Evolutionary conservation across 2,888 invertebrate species (phyloP), one percentile per base, ranked within the genome.

Genomic region (Eupithecia dodoneata): DNA sequence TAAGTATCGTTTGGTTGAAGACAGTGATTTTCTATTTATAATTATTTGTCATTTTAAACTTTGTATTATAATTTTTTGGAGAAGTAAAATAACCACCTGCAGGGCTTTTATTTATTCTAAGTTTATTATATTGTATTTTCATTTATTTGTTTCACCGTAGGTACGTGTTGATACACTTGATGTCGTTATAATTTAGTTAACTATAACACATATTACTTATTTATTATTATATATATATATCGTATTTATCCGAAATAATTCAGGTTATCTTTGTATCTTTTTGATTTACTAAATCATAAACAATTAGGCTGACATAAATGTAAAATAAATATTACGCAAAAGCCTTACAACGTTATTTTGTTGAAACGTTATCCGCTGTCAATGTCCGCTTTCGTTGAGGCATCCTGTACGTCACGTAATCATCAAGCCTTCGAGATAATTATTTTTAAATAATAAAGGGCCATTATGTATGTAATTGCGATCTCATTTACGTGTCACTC

Each of bases 401-500:
- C 12, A 63, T 12, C 63, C 63, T 63, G 63, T 63, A 63, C 63
- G 30, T 30, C 18, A 30, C 18, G 30, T 63, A 63, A 30, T 63
- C 63, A 63, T 63, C 63, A 63, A 63, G 30, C 30, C 18, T 63
- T 47, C 65, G 55, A 63, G 49, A 75, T 85, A 84, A 85, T 86
- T 86, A 82, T 83, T 79, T 83, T 66, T 63, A 45, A 45, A 69
- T 69, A 84, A 85, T 85, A 87, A 87, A 89, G 70, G 63, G 47
- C n/a, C 6, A 47, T 65, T 71, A 70, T 73, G 13, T 55, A 63
- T 87, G 88, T 89, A 90, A 91, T 90, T 89, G 87, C 84, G 80
- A 86, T 81, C 86, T 88, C 85, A 88, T 89, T 89, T 88, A 87
- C 85, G 87, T 90, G 90, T 89, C 89, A 45, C n/a, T 69, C 44